A percentile compares a stretch with the other conserved stretches of the same genome.
Evolutionary conservation across 2,797 vertebrate species (phyloP).

Genomic region (Muscicapa comitata): DNA sequence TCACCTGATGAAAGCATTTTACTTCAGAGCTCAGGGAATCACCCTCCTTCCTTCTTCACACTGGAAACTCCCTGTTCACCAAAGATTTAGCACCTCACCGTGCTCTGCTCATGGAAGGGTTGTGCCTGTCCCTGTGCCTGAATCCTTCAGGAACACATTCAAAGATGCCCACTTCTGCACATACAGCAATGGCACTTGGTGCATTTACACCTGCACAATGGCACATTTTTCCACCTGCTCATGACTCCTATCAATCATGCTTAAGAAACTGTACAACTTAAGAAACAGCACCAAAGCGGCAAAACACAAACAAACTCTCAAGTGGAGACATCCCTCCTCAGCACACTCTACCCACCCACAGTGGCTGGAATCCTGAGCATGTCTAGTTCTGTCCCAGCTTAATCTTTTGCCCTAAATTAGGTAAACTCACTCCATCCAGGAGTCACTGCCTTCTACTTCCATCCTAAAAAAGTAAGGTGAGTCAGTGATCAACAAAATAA

Average conservation of each 20-base stretch:
- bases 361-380: neutral
- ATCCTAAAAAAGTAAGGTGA: conserved; percentile 46
- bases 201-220: neutral
- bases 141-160: neutral
- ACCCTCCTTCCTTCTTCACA: neutral
- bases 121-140: neutral
- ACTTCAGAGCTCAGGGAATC: neutral
- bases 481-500: conserved; percentile 45
- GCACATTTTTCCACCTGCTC: neutral
- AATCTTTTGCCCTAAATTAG: neutral
- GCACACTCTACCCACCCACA: neutral
- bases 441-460: neutral
- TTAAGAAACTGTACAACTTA: neutral
- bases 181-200: neutral
- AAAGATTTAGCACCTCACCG: neutral
- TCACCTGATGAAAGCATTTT: neutral
- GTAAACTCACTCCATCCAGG: neutral
- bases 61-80: neutral
- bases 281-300: neutral
- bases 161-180: neutral
- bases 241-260: neutral
- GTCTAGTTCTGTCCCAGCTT: neutral
- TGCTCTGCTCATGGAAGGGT: neutral
- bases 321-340: neutral
- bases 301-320: conserved; percentile 15